phyloP scores from a whole-genome alignment of 2,113 vertebrate genomes.

The Dunckerocampus dactyliophorus region DNA sequence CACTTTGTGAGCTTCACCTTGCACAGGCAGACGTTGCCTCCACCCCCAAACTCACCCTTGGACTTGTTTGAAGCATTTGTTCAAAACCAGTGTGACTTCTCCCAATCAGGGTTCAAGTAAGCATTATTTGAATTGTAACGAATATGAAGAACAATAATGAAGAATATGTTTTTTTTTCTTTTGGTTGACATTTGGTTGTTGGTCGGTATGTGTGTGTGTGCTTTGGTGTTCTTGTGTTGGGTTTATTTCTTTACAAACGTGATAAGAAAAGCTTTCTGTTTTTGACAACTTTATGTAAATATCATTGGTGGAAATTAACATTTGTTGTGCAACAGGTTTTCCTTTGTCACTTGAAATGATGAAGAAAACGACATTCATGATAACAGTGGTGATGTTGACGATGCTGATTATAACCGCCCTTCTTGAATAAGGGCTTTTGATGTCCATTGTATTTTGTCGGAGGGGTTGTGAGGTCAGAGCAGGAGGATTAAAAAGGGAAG shows the following conservation, averaged over 20 bases:
- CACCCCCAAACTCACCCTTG: slow-evolving; percentile 54
- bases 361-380: slow-evolving; percentile 58
- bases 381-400: slow-evolving; percentile 63
- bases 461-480: slow-evolving; percentile 50
- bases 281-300: slow-evolving; percentile 74
- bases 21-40: slow-evolving; percentile 56
- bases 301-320: slow-evolving; percentile 65
- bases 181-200: slow-evolving; percentile 72
- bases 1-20: slow-evolving; percentile 28
- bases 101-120: slow-evolving; percentile 72
- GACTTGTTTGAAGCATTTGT: slow-evolving; percentile 72
- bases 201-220: slow-evolving; percentile 68
- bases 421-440: slow-evolving; percentile 77
- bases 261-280: slow-evolving; percentile 62
- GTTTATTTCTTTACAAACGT: slow-evolving; percentile 65
- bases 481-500: slow-evolving; percentile 50
- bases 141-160: slow-evolving; percentile 66
- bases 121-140: slow-evolving; percentile 65
- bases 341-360: slow-evolving; percentile 69
- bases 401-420: slow-evolving; percentile 69
- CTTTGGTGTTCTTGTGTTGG: slow-evolving; percentile 69
- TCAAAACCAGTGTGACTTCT: slow-evolving; percentile 66
- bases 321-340: slow-evolving; percentile 70
- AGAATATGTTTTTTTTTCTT: slow-evolving; percentile 68
- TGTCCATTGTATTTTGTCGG: slow-evolving; percentile 71